Evolutionary conservation across 2,113 vertebrate species (phyloP), one percentile per base, ranked within the genome.

Genomic region (Malurus melanocephalus): DNA sequence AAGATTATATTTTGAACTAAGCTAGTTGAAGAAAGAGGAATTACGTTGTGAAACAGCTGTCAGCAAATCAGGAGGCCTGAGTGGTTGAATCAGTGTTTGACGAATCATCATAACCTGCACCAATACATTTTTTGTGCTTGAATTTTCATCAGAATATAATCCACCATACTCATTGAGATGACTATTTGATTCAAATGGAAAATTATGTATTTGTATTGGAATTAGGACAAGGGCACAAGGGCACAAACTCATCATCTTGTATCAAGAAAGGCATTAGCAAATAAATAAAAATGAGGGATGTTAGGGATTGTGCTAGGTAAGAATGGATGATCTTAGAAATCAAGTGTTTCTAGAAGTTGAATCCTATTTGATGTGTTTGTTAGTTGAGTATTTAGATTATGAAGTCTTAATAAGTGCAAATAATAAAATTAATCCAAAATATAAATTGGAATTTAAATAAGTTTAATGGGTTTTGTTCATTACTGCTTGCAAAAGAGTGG

Each of bases 181-280:
- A 18, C 16, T 19, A 10, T 65, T 80, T 35, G 48, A 40, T 81
- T 78, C 2, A 4, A 81, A 71, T 8, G 55, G 20, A 66, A 67
- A 60, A 52, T 4, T 60, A 15, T 16, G 3, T 59, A 26, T 85
- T 82, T 69, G 5, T 45, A 38, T 18, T 65, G 56, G 40, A 66
- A n/a, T 66, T 53, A n/a, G 33, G 8, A 80, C 56, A 77, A 85
- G 23, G 51, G 4, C 16, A 80, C 56, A 77, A 85, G 23, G 51
- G 4, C 16, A 49, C 1, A 1, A 10, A 9, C 7, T n/a, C n/a
- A n/a, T n/a, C n/a, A n/a, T n/a, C 6, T 79, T 81, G 15, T 4
- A 56, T 80, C 16, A 77, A 49, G 38, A 65, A 38, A 74, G 51
- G 19, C 14, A 15, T 42, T 61, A 68, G 24, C 16, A 76, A 76